These are phyloP conservation scores for Herpailurus yagouaroundi DNA, from an alignment of 2,113 vertebrate species.

Conservation along the genomic window DNA sequence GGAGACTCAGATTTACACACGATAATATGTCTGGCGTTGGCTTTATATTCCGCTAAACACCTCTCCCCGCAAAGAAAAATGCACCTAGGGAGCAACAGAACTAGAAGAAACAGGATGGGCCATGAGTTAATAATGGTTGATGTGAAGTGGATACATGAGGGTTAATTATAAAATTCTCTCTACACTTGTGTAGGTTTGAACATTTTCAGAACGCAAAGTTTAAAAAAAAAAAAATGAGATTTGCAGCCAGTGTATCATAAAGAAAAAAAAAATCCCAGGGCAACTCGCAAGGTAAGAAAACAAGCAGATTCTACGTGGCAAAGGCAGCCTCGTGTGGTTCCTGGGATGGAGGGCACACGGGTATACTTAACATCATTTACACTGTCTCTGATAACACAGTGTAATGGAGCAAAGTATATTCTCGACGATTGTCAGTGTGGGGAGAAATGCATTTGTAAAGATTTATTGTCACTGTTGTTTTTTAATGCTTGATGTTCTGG, in stretches of 20 bases:
- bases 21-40: neutral
- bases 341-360: neutral
- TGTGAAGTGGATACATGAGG: neutral
- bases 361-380: neutral
- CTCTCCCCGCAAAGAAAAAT: rapidly evolving
- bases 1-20: neutral
- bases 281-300: neutral
- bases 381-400: neutral
- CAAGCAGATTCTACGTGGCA: neutral
- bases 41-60: neutral
- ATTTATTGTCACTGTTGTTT: neutral
- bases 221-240: neutral
- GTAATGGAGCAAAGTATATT: neutral
- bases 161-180: slow-evolving; percentile 34
- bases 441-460: slow-evolving; percentile 35
- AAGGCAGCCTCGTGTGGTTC: neutral
- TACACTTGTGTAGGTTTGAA: neutral
- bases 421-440: neutral
- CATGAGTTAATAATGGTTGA: neutral
- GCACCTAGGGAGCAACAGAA: neutral
- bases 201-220: neutral
- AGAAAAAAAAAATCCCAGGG: neutral
- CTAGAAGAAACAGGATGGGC: neutral
- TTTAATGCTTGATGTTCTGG: slow-evolving; percentile 29
- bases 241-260: neutral